A percentile compares a stretch with the other conserved stretches of the same genome.
These are phyloP conservation scores for Byasa hedistus DNA, from an alignment of 2,888 invertebrate genomes.

Conservation along the genomic window DNA sequence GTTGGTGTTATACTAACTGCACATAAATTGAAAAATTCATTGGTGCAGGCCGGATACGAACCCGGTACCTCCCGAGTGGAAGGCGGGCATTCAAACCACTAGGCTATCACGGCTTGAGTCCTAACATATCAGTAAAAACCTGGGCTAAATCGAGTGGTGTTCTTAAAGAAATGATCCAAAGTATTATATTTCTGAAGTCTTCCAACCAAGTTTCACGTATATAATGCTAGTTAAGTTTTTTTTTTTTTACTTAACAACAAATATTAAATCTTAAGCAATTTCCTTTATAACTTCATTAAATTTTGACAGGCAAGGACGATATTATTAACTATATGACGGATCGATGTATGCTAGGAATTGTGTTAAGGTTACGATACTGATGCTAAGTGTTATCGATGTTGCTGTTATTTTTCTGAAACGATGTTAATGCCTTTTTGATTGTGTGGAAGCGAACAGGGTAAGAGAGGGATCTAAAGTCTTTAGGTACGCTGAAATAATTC, in stretches of 20 bases:
- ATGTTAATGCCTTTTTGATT: background rate
- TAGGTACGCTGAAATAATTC: conserved; percentile 3
- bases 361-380: conserved; percentile 1
- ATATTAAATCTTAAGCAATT: conserved; percentile 9
- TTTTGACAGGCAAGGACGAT: conserved; percentile 13
- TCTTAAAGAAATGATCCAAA: background rate
- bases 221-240: background rate
- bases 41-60: no score
- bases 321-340: conserved; percentile 12
- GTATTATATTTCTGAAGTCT: background rate
- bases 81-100: no score
- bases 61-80: no score
- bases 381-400: background rate
- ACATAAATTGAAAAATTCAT: no score
- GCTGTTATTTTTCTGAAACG: background rate
- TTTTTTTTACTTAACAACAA: background rate
- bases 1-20: no score
- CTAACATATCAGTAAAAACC: background rate
- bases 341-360: background rate
- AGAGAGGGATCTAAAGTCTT: conserved; percentile 1
- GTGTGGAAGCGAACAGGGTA: background rate
- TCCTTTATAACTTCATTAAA: conserved; percentile 10
- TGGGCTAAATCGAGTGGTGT: background rate
- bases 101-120: no score
- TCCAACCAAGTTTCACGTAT: background rate